Evolutionary conservation across 2,797 vertebrate species (phyloP).

Genomic region (Peromyscus nudipes): DNA sequence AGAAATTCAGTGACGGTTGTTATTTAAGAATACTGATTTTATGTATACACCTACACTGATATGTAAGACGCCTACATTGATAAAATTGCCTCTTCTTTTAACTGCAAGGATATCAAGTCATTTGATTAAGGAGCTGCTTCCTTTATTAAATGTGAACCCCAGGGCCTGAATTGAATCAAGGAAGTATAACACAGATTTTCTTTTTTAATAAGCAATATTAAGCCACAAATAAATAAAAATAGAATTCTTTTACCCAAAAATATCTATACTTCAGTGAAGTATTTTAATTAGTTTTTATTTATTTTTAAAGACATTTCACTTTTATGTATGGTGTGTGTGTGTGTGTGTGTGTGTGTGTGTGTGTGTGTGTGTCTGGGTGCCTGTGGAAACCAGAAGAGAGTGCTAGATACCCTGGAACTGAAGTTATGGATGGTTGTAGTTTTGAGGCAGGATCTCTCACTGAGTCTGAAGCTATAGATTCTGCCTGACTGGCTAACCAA

Average conservation of each 20-base stretch:
- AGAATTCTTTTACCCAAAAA: background rate
- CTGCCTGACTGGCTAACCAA: background rate
- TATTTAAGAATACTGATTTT: slow-evolving; percentile 42
- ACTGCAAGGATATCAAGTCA: slow-evolving; percentile 29
- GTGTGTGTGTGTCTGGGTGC: background rate
- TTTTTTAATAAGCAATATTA: slow-evolving; percentile 52
- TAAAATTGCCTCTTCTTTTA: slow-evolving; percentile 38
- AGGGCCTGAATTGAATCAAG: background rate
- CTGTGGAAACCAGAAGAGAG: background rate
- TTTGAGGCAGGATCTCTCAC: background rate
- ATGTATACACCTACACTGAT: background rate
- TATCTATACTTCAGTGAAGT: background rate
- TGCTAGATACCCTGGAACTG: background rate
- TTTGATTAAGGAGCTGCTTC: slow-evolving; percentile 38
- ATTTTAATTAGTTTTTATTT: background rate
- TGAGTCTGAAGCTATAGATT: background rate
- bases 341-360: background rate
- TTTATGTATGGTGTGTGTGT: background rate
- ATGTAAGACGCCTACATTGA: background rate
- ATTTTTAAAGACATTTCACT: background rate
- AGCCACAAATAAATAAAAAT: slow-evolving; percentile 18
- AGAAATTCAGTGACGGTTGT: slow-evolving; percentile 9
- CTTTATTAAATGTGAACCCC: slow-evolving; percentile 54
- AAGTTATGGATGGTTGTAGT: background rate
- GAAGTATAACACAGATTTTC: slow-evolving; percentile 55